Evolutionary conservation across 2,113 vertebrate species (phyloP).

Genomic region (Ia io): DNA sequence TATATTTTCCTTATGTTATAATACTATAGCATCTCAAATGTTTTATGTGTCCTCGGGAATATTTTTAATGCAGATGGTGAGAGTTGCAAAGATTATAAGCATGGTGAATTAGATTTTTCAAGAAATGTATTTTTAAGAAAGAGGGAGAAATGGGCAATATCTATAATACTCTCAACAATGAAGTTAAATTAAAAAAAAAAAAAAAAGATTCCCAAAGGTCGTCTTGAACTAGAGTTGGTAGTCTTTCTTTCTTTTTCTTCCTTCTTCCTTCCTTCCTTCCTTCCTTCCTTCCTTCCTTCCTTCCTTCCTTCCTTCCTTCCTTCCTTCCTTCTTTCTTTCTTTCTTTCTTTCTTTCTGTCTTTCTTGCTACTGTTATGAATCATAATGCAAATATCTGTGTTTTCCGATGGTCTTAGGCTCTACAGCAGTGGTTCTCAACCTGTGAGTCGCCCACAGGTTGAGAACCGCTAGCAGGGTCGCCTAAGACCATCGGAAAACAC

Average conservation of each 20-base stretch:
- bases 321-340: not conserved
- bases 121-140: not conserved
- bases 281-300: not conserved
- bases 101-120: not conserved
- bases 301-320: rapidly evolving
- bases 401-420: too few relatives aligned
- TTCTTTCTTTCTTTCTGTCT: not conserved
- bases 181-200: too few relatives aligned
- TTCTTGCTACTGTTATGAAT: not conserved
- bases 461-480: too few relatives aligned
- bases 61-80: not conserved
- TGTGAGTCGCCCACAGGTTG: too few relatives aligned
- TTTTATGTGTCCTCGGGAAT: not conserved
- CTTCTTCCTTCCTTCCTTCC: rapidly evolving
- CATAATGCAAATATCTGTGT: too few relatives aligned
- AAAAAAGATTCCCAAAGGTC: not conserved
- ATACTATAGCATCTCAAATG: not conserved
- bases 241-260: too few relatives aligned
- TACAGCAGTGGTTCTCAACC: too few relatives aligned
- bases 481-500: too few relatives aligned
- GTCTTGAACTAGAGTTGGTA: not conserved
- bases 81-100: not conserved
- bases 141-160: too few relatives aligned
- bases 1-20: not conserved
- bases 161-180: too few relatives aligned